Evolutionary conservation across 2,113 vertebrate species (phyloP).

Genomic region (Pollachius pollachius): DNA sequence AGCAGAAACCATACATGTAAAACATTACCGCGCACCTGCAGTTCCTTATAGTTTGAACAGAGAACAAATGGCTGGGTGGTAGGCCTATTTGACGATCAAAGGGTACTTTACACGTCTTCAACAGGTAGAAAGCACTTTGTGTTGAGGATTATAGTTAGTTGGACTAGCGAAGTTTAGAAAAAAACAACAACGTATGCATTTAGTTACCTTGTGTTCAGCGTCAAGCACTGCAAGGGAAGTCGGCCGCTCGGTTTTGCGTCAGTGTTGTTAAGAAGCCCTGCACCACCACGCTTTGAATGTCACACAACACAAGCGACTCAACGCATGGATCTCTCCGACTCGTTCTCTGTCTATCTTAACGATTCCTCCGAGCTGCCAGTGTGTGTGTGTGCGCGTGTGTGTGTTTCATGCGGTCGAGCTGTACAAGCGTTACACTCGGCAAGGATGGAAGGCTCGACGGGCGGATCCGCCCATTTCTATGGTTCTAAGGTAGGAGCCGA

Average conservation of each 20-base stretch:
- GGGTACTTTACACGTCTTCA: no score
- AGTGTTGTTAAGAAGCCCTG: background rate
- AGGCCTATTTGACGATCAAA: no score
- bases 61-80: no score
- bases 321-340: background rate
- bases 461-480: constrained; percentile 43
- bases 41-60: background rate
- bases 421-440: constrained; percentile 21
- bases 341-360: background rate
- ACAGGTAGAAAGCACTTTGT: no score
- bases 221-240: constrained; percentile 43
- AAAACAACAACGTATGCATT: no score
- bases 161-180: no score
- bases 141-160: no score
- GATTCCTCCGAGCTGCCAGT: no score
- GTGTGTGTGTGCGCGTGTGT: no score
- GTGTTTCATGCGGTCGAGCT: constrained; percentile 24
- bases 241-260: constrained; percentile 23
- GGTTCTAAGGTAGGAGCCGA: constrained; percentile 40
- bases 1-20: background rate
- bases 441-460: background rate
- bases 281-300: background rate
- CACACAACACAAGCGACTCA: background rate
- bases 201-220: constrained; percentile 51
- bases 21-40: background rate